Evolutionary conservation across 2,888 invertebrate genomes (phyloP), one percentile per base, ranked within the genome.

Genomic region (Himalopsyche kuldschensis): DNA sequence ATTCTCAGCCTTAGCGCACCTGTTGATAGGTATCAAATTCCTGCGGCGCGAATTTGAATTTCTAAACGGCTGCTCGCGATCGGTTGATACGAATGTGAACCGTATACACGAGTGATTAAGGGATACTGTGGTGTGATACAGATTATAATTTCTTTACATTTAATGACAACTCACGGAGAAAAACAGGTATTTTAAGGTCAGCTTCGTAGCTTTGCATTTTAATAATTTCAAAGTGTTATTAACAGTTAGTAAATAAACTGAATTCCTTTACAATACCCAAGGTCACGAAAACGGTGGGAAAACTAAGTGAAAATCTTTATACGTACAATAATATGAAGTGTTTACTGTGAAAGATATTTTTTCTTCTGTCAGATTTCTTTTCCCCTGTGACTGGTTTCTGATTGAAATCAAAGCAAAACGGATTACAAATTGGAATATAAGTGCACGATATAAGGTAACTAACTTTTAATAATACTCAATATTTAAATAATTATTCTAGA

Each of bases 11-110:
- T 80, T 83, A 83, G n/a, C 76, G 78, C 84, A 85, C 84, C 83
- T 85, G 84, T 82, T 80, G 48, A 82, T 85, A 85, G 83, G 84
- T 55, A 81, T 83, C 81, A 82, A 83, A 85, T 85, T 85, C 82
- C 84, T 83, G 30, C 82, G 83, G 78, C 75, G 82, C 83, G 83
- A 85, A 85, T 85, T 85, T 79, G 82, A 83, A 85, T 82, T 85
- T 85, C 83, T 83, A 83, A 85, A 83, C 84, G 84, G 76, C 31
- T 80, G 77, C 41, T 79, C 55, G 69, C 27, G 31, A 30, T 79
- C 76, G 20, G 55, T 55, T 55, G n/a, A 55, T 55, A 55, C 55
- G 55, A 55, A 55, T 20, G 24, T 55, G 55, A 24, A 55, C 24
- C 55, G 20, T 55, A 55, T 55, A 20, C 55, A 55, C 20, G 20